Evolutionary conservation across 2,888 invertebrate species (phyloP), one percentile per base, ranked within the genome.

Genomic region (Sesia bembeciformis): DNA sequence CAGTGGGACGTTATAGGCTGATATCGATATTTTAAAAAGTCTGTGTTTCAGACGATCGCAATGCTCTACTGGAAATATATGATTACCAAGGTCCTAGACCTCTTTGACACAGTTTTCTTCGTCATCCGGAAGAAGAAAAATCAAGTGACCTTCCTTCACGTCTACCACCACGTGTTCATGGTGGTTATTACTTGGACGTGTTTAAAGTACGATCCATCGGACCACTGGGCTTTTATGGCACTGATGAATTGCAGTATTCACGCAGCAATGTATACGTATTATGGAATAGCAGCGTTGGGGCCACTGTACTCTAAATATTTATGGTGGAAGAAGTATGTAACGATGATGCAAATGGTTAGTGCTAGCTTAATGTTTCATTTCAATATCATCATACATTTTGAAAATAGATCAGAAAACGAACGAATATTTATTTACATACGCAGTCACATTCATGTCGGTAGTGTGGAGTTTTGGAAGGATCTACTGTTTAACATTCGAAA

Each of bases 261-360:
- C 72, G 85, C 93, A 8, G 75, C 94, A 60, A 95, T 95, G 95
- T 95, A 95, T 74, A 79, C 90, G 3, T 95, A 95, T 67, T 95
- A 95, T 70, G 90, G 93, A 54, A 72, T 94, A 63, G 89, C 95
- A 0, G 93, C 93, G 0, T 73, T 94, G 64, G 95, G 95, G 8
- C 94, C 94, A 0, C 66, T 83, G 7, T 92, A 91, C 70, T 90
- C 91, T 57, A 93, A 92, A 63, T 94, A 93, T 72, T 76, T 95
- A n/a, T 95, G 94, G 94, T 95, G 95, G 95, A 95, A 95, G 76
- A 93, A 93, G 64, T 94, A 95, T 76, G 91, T 95, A 76, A 95
- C 95, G 6, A 84, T 90, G 57, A 82, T 95, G 69, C 95, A 95
- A 78, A 81, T 95, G 90, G 94, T 93, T 74, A 83, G 79, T 53